phyloP scores from a whole-genome alignment of 2,888 invertebrate genomes.

The Megaustenia siamemsis region DNA sequence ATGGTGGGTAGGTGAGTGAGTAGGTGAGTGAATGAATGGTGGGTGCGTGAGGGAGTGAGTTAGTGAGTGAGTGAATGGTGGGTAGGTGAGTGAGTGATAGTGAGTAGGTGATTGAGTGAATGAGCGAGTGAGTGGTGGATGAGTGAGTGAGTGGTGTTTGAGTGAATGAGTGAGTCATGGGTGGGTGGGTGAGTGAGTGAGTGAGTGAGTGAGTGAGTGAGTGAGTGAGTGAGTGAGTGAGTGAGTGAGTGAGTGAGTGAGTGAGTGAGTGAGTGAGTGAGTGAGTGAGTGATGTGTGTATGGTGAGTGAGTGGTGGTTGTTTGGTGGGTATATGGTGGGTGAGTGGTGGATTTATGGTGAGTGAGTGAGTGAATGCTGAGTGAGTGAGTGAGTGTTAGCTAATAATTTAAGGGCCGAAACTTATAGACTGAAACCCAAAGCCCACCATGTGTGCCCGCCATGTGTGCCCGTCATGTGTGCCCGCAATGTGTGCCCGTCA shows the following conservation, averaged over 20 bases:
- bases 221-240: background rate
- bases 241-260: background rate
- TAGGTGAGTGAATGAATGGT: no score
- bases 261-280: conserved; percentile 18
- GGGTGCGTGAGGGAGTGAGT: background rate
- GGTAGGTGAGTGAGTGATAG: background rate
- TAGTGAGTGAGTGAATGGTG: background rate
- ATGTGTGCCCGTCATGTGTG: no score
- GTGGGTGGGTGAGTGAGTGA: background rate
- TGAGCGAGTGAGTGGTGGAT: background rate
- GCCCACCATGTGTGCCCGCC: no score
- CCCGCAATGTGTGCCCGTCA: no score
- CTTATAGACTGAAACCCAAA: no score
- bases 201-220: no score
- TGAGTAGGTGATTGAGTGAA: background rate
- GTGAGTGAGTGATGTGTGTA: background rate
- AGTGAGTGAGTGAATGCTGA: no score
- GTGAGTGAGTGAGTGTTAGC: no score
- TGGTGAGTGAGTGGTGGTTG: background rate
- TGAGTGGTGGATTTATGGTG: no score
- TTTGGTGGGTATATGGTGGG: no score
- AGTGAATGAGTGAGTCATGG: background rate
- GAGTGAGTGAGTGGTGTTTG: background rate
- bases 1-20: background rate
- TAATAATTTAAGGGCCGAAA: no score